Percentiles rank a stretch among this genome's conserved stretches.
Evolutionary conservation across 2,797 vertebrate species (phyloP).

Genomic region (Channallabes apus): DNA sequence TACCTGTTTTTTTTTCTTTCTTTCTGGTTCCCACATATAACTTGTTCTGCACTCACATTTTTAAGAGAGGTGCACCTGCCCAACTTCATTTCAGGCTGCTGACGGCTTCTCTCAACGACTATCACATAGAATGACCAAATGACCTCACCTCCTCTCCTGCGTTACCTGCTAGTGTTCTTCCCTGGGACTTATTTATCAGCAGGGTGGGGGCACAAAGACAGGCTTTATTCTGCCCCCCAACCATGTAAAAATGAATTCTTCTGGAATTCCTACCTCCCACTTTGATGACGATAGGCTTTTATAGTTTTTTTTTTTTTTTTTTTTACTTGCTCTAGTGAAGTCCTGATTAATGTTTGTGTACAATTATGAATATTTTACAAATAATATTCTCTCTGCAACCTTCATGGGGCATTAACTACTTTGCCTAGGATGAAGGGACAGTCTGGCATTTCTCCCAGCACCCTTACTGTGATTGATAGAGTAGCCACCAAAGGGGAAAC

Average conservation of each 20-base stretch:
- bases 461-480: constrained; percentile 69
- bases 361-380: constrained; percentile 29
- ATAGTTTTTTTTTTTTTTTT: constrained; percentile 30
- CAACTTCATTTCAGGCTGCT: constrained; percentile 80
- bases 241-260: constrained; percentile 50
- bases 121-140: constrained; percentile 79
- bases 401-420: constrained; percentile 26
- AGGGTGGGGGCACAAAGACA: constrained; percentile 72
- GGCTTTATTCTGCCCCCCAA: constrained; percentile 72
- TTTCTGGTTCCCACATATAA: constrained; percentile 21
- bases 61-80: constrained; percentile 73
- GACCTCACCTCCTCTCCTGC: constrained; percentile 76
- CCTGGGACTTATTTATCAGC: constrained; percentile 57
- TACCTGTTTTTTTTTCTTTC: neutral
- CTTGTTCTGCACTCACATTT: constrained; percentile 48
- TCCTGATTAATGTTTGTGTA: constrained; percentile 41
- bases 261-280: constrained; percentile 56
- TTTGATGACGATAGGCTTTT: constrained; percentile 46
- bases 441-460: constrained; percentile 68
- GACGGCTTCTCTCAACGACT: constrained; percentile 79
- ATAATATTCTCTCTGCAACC: constrained; percentile 7
- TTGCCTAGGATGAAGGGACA: constrained; percentile 45
- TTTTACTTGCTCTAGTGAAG: constrained; percentile 21
- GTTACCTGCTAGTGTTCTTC: constrained; percentile 59
- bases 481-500: constrained; percentile 69